A percentile compares a stretch with the other conserved stretches of the same genome.
Evolutionary conservation across 2,797 vertebrate species (phyloP).

Genomic region (Microctenopoma steveboyesi): DNA sequence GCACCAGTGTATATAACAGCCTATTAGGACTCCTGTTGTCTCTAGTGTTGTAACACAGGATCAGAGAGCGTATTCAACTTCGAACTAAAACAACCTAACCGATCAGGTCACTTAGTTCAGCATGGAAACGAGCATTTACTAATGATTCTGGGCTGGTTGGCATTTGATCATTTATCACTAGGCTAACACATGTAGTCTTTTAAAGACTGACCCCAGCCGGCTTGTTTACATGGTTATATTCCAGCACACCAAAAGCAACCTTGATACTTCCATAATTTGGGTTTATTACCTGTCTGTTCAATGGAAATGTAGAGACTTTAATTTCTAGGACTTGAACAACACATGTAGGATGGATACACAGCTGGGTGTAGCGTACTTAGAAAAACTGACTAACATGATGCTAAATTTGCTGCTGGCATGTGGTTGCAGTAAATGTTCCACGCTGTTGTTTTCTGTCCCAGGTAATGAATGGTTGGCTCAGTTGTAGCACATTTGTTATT

Average conservation of each 20-base stretch:
- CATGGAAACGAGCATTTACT: conserved; percentile 41
- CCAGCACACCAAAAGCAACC: conserved; percentile 4
- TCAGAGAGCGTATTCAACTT: conserved; percentile 28
- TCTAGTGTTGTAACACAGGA: conserved; percentile 15
- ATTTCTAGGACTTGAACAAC: neutral
- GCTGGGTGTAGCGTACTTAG: conserved; percentile 18
- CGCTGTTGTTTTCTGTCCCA: conserved; percentile 1
- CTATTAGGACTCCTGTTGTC: conserved; percentile 10
- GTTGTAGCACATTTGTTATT: conserved; percentile 15
- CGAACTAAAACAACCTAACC: conserved; percentile 41
- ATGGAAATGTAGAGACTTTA: neutral
- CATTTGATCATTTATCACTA: conserved; percentile 43
- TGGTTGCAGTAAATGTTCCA: conserved; percentile 15
- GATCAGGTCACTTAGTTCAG: conserved; percentile 44
- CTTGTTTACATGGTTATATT: conserved; percentile 33
- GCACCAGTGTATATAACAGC: conserved; percentile 5
- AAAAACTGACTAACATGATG: conserved; percentile 35
- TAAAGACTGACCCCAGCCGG: conserved; percentile 12
- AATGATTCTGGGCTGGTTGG: conserved; percentile 24
- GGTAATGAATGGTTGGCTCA: conserved; percentile 5
- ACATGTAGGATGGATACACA: conserved; percentile 39
- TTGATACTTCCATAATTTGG: neutral
- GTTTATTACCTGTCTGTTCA: conserved; percentile 18
- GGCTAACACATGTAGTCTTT: conserved; percentile 39
- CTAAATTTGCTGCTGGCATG: conserved; percentile 26